Base-by-base conservation (phyloP, 2,797 vertebrate species). In the Danio albolineatus region DNA sequence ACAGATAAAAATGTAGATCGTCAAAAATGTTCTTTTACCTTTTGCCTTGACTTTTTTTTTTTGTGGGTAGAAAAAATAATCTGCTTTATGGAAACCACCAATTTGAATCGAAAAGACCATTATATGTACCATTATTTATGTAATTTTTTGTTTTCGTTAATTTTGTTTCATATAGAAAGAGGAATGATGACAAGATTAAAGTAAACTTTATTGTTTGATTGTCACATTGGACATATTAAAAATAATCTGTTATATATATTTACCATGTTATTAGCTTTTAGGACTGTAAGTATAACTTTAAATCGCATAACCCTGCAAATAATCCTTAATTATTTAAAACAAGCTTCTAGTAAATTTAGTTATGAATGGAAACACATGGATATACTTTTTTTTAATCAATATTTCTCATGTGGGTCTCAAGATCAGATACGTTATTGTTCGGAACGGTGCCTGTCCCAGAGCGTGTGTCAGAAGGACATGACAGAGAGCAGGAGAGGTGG, bases 401-500 rank as follows among this genome's bases (percentile, higher is more conserved):
- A 81, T 72, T 72, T 72, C 41, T 48, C 57, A 51, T 28, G 28
- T 28, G 28, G 28, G 44, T n/a, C 14, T 77, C 21, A n/a, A 1
- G 21, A 0, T 56, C 9, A 43, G 19, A 39, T 57, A 59, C 1
- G 1, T 8, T 54, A 43, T 41, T 17, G n/a, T 72, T 12, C 19
- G 48, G 57, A 62, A 57, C 14, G 48, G 38, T 4, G n/a, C 39
- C 56, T 19, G 1, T 65, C 10, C 64, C 65, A 76, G 67, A 73
- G 53, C n/a, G 36, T 1, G 28, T 17, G 44, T 61, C 59, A 53
- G 48, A 49, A 48, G 71, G 53, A 69, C 28, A 7, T 10, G 5
- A 66, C 78, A 83, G 80, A 74, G 78, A 85, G 80, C 54, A 16
- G 81, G 85, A 90, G 84, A 88, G 84, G 83, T 84, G 86, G 90